Conservation (phyloP, 1,140 invertebrate species). For the Ceratina calcarata region DNA sequence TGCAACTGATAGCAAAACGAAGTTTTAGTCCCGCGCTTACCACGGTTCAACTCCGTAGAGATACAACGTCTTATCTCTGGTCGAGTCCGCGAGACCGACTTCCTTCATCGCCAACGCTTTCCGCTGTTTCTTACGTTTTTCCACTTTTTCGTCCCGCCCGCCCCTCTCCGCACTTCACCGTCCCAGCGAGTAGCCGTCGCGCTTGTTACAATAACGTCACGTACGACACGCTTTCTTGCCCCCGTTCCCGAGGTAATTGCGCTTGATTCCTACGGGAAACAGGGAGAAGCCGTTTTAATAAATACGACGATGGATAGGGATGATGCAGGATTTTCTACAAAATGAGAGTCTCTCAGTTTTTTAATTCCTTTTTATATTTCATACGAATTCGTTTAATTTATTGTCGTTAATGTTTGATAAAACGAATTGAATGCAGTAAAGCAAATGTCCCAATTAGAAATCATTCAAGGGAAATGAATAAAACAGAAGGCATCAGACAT, state of each 20-base stretch:
- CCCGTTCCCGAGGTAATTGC: constrained; percentile 10
- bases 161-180: background rate
- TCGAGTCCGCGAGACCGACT: constrained; percentile 32
- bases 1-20: constrained; percentile 69
- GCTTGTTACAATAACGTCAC: constrained; percentile 51
- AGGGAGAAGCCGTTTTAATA: background rate
- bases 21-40: constrained; percentile 69
- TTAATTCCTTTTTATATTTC: background rate
- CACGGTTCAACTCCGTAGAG: constrained; percentile 63
- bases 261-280: constrained; percentile 27
- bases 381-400: no score
- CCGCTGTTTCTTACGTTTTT: constrained; percentile 36
- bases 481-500: no score
- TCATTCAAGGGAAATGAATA: no score
- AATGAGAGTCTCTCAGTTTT: background rate
- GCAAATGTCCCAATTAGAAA: no score
- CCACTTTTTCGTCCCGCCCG: constrained; percentile 10
- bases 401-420: no score
- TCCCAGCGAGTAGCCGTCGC: constrained; percentile 19
- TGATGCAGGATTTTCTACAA: background rate
- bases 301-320: background rate
- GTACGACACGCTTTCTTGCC: constrained; percentile 15
- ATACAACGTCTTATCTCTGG: constrained; percentile 58
- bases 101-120: constrained; percentile 16
- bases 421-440: no score